These are phyloP conservation scores for Venustaconcha ellipsiformis DNA, from an alignment of 1,140 invertebrate genomes.

Conservation along the genomic window DNA sequence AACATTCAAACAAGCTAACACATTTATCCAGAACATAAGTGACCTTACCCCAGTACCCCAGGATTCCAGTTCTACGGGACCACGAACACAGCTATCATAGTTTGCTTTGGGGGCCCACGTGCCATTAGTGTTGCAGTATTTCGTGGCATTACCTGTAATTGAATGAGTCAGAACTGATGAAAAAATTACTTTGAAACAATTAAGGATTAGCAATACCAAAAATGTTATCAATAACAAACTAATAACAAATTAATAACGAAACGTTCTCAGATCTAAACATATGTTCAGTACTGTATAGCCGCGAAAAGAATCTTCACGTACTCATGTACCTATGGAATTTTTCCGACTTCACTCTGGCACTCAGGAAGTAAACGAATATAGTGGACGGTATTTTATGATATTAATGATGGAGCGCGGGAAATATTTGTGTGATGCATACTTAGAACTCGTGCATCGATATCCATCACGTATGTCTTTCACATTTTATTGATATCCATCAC, in stretches of 20 bases:
- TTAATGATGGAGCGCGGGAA: no score
- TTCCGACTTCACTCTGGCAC: no score
- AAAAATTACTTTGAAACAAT: background rate
- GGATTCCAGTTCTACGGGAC: conserved; percentile 21
- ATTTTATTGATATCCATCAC: no score
- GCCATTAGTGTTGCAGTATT: conserved; percentile 77
- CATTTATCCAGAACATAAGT: no score
- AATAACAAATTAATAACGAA: background rate
- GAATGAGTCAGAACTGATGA: conserved; percentile 3
- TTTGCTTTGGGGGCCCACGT: conserved; percentile 79
- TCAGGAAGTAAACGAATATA: no score
- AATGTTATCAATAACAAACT: background rate
- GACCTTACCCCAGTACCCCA: conserved; percentile 15
- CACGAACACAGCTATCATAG: conserved; percentile 75
- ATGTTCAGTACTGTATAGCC: background rate
- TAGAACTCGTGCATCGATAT: no score
- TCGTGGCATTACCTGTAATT: conserved; percentile 80
- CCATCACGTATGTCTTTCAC: no score
- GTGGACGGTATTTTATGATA: no score
- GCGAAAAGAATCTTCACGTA: no score
- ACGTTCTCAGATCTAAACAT: background rate
- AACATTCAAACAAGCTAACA: no score
- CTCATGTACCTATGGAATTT: no score
- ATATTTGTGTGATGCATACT: no score
- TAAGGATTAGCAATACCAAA: background rate